Base-by-base conservation (phyloP, 2,888 invertebrate species). In the Nephrocerus scutellatus region DNA sequence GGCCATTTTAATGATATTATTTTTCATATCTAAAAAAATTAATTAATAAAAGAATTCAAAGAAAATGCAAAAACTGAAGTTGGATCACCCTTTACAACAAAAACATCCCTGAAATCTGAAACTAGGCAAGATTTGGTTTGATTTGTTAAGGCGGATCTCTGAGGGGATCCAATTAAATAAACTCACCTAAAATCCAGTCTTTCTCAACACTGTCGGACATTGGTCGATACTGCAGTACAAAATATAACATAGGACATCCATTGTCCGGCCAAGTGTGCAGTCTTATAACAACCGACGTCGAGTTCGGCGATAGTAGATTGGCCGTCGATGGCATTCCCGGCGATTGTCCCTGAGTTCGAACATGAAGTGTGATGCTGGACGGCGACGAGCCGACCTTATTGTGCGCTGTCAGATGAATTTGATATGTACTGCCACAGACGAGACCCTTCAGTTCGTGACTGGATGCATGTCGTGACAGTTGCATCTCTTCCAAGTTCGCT, bases 191-290 rank as follows among this genome's bases (percentile, higher is more conserved):
- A 25, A 77, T 80, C 82, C 82, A 83, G 49, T 80, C 79, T 22
- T 74, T 72, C 33, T 80, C 78, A 34, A 72, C 68, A 31, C 74
- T 72, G 44, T 66, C 64, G 5, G 56, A 56, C 3, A 70, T 54
- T 3, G 77, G 75, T 35, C 79, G 71, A 59, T 83, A 83, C 56
- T 82, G 81, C 39, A 84, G 68, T 28, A 80, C 76, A 57, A 82
- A 83, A 62, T 78, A 79, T 30, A 77, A 63, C 41, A 84, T 72
- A 1, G 81, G 78, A 50, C 82, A 82, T 10, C 82, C 82, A 51
- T 80, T 81, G 55, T 82, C 81, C 1, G 82, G 82, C 83, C 84
- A 84, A 13, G 76, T 73, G 56, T 79, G 78, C 43, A 84, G 68
- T 42, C 80, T 72, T 12, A 84, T 69, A 14, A 76, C 65, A 18